These are phyloP conservation scores for Danio rerio DNA, from an alignment of 2,113 vertebrate genomes.

Conservation along the genomic window DNA sequence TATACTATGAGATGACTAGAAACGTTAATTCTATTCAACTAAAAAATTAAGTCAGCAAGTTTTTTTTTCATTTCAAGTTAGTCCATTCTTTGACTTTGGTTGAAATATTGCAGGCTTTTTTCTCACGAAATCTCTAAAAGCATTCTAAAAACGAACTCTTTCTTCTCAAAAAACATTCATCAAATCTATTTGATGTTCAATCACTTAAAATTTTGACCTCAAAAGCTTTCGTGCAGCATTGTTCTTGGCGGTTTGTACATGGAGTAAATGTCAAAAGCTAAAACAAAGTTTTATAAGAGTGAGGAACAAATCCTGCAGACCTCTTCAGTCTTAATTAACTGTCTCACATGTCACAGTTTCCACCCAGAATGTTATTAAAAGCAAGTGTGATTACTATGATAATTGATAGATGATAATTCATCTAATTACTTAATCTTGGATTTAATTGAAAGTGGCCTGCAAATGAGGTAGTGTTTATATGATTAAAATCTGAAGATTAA, in stretches of 20 bases:
- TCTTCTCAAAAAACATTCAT: neutral
- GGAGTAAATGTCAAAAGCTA: conserved; percentile 15
- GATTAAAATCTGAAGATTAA: conserved; percentile 45
- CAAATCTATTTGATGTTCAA: neutral
- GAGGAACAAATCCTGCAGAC: conserved; percentile 37
- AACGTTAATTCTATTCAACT: no score
- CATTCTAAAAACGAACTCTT: neutral
- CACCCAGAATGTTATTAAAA: conserved; percentile 33
- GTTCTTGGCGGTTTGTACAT: neutral
- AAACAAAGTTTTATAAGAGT: conserved; percentile 40
- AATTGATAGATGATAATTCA: no score
- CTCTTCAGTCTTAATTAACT: conserved; percentile 15
- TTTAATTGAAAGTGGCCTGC: conserved; percentile 7
- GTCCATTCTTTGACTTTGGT: no score
- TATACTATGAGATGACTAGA: no score
- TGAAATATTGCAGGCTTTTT: no score
- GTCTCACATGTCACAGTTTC: conserved; percentile 26
- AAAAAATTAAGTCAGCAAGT: no score
- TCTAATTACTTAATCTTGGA: conserved; percentile 21
- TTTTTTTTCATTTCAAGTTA: no score
- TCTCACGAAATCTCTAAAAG: neutral
- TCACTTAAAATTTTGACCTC: neutral
- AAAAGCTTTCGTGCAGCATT: neutral
- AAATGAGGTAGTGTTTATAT: conserved; percentile 25
- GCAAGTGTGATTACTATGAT: conserved; percentile 27